Conservation (phyloP, 2,888 invertebrate genomes). For the Steinernema scapterisci region DNA sequence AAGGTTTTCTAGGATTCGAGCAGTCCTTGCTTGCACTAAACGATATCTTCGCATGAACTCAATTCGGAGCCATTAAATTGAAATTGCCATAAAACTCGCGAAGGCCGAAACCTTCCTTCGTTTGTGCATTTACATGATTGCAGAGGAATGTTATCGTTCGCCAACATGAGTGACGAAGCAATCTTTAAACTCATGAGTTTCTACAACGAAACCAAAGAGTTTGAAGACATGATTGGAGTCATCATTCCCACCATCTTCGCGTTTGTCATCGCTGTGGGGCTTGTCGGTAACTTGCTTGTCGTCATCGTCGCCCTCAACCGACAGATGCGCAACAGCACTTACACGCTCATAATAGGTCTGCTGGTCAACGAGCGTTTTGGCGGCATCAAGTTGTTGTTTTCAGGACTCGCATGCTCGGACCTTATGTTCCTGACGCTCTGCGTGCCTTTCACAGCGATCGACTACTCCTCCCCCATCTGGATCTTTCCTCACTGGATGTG, state of each 20-base stretch:
- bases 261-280: conserved; percentile 82
- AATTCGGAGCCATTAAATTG: conserved; percentile 12
- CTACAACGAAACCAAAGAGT: conserved; percentile 60
- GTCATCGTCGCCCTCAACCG: conserved; percentile 87
- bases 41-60: conserved; percentile 9
- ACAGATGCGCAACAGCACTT: conserved; percentile 90
- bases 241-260: conserved; percentile 75
- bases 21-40: background rate
- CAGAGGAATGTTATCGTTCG: conserved; percentile 12
- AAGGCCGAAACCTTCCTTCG: background rate
- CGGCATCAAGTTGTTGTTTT: conserved; percentile 8
- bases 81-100: conserved; percentile 8
- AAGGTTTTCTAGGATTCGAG: background rate
- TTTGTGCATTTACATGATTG: background rate
- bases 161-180: conserved; percentile 26
- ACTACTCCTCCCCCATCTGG: conserved; percentile 85
- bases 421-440: conserved; percentile 88
- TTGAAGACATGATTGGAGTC: conserved; percentile 59
- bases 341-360: conserved; percentile 79
- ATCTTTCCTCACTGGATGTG: conserved; percentile 89
- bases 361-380: conserved; percentile 11
- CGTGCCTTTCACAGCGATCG: conserved; percentile 89
- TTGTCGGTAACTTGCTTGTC: conserved; percentile 85
- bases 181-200: conserved; percentile 43
- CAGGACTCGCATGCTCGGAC: conserved; percentile 73